Percentiles rank a stretch among this genome's conserved stretches.
These are phyloP conservation scores for Taenioides sp. DNA, from an alignment of 2,797 vertebrate species.

Conservation along the genomic window DNA sequence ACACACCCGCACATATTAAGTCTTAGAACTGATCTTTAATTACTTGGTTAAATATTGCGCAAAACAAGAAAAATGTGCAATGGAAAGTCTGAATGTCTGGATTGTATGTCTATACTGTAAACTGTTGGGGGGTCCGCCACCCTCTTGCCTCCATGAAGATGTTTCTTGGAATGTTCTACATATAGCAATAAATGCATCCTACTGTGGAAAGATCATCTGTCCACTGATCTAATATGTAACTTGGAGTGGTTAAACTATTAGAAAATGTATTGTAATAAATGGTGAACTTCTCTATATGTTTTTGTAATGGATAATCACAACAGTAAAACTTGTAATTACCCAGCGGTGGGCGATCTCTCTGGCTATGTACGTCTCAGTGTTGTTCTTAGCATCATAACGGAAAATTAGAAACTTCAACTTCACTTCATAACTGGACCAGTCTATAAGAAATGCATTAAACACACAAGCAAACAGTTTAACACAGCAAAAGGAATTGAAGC, in stretches of 20 bases:
- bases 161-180: background rate
- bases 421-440: slow-evolving; percentile 69
- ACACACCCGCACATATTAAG: slow-evolving; percentile 13
- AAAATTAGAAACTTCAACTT: slow-evolving; percentile 52
- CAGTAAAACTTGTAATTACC: slow-evolving; percentile 51
- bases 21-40: no score
- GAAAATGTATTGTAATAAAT: background rate
- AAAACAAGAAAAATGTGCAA: background rate
- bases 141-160: no score
- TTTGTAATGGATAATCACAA: no score
- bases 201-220: no score
- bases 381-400: slow-evolving; percentile 35
- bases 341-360: slow-evolving; percentile 63
- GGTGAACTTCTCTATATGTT: no score
- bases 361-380: slow-evolving; percentile 44
- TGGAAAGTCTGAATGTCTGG: background rate
- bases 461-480: background rate
- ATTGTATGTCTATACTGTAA: no score
- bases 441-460: slow-evolving; percentile 44
- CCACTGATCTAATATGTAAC: no score
- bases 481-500: background rate
- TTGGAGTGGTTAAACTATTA: background rate
- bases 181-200: background rate
- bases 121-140: no score
- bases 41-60: background rate